Evolutionary conservation across 2,113 vertebrate genomes (phyloP), one percentile per base, ranked within the genome.

Genomic region (Nerophis lumbriciformis): DNA sequence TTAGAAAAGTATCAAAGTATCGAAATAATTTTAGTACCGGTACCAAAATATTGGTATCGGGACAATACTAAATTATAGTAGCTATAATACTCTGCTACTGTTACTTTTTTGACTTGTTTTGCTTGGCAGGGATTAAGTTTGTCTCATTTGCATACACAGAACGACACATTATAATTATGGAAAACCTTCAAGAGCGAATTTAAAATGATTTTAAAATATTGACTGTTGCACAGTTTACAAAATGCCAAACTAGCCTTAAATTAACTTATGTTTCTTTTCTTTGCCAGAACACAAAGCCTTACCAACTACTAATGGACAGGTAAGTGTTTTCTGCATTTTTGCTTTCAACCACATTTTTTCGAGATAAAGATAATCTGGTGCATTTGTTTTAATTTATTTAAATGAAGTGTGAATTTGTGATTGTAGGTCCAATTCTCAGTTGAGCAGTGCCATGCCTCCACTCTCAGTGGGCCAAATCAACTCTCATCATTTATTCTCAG

Each of bases 291-390:
- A 99, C 96, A 69, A 98, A 98, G 90, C 95, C 96, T 61, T 95
- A 95, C 89, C 95, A 97, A 86, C 95, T 99, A 75, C 86, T 99
- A 75, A 93, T 95, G 90, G 94, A 99, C 90, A 94, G 94, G 96
- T 99, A 87, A 92, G 92, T 53, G 28, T 39, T 53, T 62, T 45
- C 2, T 45, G 10, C 8, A 53, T 14, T 53, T 53, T 42, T 11
- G 15, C 9, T 42, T 56, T 55, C 37, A 13, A 53, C 12, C 52
- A 49, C 10, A 53, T 28, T 28, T 28, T 28, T 28, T 28, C 52
- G 5, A 10, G 19, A 7, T 15, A 53, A 38, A 10, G 19, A 7
- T 15, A 53, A 38, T 47, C 10, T 15, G 5, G 14, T 48, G 45
- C 9, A 14, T 36, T 59, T 61, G 15, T 53, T 35, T 53, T 3